phyloP scores from a whole-genome alignment of 2,888 invertebrate genomes.

The Stenichneumon culpator region DNA sequence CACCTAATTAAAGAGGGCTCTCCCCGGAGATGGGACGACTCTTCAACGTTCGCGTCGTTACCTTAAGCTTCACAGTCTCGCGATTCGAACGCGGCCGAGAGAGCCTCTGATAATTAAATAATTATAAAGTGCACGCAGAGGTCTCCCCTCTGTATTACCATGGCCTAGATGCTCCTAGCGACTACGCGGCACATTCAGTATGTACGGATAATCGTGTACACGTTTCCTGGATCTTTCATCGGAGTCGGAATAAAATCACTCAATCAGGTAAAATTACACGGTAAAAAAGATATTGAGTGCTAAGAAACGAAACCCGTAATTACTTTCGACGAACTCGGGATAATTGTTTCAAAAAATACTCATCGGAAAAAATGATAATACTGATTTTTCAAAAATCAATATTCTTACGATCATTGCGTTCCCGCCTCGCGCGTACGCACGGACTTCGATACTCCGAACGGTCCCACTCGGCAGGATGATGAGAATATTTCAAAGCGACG shows the following conservation, averaged over 20 bases:
- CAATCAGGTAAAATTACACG: background rate
- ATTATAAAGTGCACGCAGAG: conserved; percentile 65
- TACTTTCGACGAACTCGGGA: background rate
- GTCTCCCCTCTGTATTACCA: conserved; percentile 49
- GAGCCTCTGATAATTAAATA: conserved; percentile 66
- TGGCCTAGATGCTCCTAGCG: conserved; percentile 36
- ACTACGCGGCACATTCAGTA: conserved; percentile 29
- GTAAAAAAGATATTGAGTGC: too few relatives aligned
- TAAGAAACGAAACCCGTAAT: background rate
- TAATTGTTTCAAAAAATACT: conserved; percentile 1
- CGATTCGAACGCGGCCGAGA: conserved; percentile 55
- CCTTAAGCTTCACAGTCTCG: conserved; percentile 51
- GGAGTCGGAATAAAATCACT: background rate
- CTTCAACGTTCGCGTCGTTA: conserved; percentile 66
- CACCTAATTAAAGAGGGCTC: conserved; percentile 73
- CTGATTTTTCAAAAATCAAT: background rate
- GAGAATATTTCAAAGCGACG: conserved; percentile 43
- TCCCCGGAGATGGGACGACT: conserved; percentile 48
- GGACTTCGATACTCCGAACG: conserved; percentile 6
- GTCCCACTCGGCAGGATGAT: conserved; percentile 26
- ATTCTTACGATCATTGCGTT: background rate
- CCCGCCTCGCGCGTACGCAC: conserved; percentile 2
- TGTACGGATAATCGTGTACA: conserved; percentile 50
- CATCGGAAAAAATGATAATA: background rate
- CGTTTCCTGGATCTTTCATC: conserved; percentile 21